Conservation (phyloP, 2,797 vertebrate species). For the Coregonus ussuriensis region DNA sequence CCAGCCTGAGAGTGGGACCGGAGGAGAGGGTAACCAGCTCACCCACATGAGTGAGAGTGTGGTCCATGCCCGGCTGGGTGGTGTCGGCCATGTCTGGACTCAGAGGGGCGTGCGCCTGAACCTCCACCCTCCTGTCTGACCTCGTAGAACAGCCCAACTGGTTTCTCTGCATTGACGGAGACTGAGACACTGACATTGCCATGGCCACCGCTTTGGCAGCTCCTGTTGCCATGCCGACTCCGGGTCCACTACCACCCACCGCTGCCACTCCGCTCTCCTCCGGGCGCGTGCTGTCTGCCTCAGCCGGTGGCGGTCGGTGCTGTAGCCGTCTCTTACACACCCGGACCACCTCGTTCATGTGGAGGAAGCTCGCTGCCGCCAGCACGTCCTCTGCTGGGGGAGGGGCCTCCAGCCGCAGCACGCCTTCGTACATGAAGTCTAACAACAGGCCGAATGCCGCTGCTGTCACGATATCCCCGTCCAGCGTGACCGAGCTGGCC, state of each 20-base stretch:
- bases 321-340: constrained; percentile 90
- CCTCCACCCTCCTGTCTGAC: constrained; percentile 65
- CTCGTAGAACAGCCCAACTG: constrained; percentile 47
- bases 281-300: constrained; percentile 92
- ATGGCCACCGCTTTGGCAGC: background rate
- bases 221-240: constrained; percentile 35
- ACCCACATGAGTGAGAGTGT: constrained; percentile 42
- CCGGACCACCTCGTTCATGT: constrained; percentile 96
- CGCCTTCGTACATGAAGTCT: constrained; percentile 93
- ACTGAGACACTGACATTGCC: constrained; percentile 23
- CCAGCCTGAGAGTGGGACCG: constrained; percentile 32
- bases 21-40: constrained; percentile 44
- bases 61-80: constrained; percentile 89
- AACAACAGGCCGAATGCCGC: constrained; percentile 89
- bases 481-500: constrained; percentile 77
- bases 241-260: constrained; percentile 37
- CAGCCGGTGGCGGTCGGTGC: constrained; percentile 82
- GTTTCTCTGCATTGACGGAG: constrained; percentile 43
- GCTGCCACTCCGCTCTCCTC: constrained; percentile 68
- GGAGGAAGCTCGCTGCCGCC: constrained; percentile 93
- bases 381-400: constrained; percentile 91
- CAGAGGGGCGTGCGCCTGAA: constrained; percentile 53
- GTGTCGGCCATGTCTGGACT: constrained; percentile 84
- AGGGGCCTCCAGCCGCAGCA: constrained; percentile 79
- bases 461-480: constrained; percentile 91